phyloP scores from a whole-genome alignment of 2,888 invertebrate species.

The Limnephilus rhombicus region DNA sequence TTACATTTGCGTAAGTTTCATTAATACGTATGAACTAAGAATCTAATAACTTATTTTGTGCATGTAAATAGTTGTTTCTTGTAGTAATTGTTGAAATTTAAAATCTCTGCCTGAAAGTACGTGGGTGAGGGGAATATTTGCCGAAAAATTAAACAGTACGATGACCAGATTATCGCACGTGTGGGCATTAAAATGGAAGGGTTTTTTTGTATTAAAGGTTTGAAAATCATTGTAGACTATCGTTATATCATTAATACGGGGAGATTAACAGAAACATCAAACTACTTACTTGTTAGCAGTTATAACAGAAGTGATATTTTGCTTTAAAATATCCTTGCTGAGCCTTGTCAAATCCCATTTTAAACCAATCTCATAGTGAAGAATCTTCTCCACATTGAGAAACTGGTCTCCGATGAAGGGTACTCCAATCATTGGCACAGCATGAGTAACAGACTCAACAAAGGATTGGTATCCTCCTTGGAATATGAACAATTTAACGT shows the following conservation, averaged over 20 bases:
- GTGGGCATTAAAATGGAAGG: too few species aligned
- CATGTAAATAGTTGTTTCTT: too few species aligned
- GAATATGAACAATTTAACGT: conserved; percentile 57
- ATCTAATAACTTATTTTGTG: too few species aligned
- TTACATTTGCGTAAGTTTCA: too few species aligned
- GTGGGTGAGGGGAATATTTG: too few species aligned
- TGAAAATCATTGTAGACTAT: not conserved
- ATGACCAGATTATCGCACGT: too few species aligned
- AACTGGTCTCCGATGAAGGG: conserved; percentile 57
- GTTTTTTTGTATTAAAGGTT: not conserved
- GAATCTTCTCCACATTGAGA: conserved; percentile 52
- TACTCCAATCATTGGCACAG: conserved; percentile 57
- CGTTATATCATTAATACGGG: too few species aligned
- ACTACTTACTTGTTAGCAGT: conserved; percentile 18
- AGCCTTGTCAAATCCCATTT: conserved; percentile 5
- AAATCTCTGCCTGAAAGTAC: too few species aligned
- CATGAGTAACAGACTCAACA: conserved; percentile 54
- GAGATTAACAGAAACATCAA: not conserved
- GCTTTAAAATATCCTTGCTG: conserved; percentile 30
- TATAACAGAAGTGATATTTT: conserved; percentile 30
- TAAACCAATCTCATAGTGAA: conserved; percentile 46
- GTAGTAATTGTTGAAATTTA: too few species aligned
- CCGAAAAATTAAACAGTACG: too few species aligned
- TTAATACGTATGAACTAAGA: too few species aligned
- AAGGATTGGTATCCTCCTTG: conserved; percentile 62